Evolutionary conservation across 2,113 vertebrate genomes (phyloP), one percentile per base, ranked within the genome.

Genomic region (Solenodon paradoxus): DNA sequence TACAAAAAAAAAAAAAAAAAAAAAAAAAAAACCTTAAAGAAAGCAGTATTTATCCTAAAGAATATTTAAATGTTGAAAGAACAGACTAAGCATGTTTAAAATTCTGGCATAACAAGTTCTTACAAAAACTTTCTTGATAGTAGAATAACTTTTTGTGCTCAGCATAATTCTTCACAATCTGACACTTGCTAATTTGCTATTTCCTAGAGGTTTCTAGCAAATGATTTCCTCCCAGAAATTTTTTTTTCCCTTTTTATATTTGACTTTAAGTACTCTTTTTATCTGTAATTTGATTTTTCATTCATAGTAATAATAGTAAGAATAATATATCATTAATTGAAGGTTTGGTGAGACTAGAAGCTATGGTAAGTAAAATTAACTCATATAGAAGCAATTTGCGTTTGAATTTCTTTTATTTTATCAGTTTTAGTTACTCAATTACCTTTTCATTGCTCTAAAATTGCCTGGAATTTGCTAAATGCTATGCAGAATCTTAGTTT

Each of bases 111-210:
- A 74, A 79, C 35, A 51, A 38, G 30, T 53, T 88, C 84, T 64
- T 88, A 81, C 24, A 55, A 94, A 94, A 94, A 88, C 47, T 81
- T 64, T 74, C 77, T 42, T 87, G 63, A 80, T 87, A n/a, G 9
- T 42, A 71, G 64, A 88, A 64, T 88, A 82, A 55, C 40, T 82
- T 22, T 2, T 63, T 32, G 17, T 74, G 55, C 55, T 94, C 92
- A 55, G 30, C 22, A 94, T 88, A 88, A 75, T 88, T 82, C 75
- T 88, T 80, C 38, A 30, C 47, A 75, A 47, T 88, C 87, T 57
- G 47, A 13, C 57, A 88, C 77, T 74, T 94, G 77, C 47, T 82
- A 88, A 82, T 75, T 88, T 82, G 68, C 47, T 57, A 38, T 88
- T 88, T 94, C 77, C 57, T 82, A 53, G 64, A 13, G 40, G 49